Evolutionary conservation across 2,888 invertebrate species (phyloP).

Genomic region (Eupeodes luniger): DNA sequence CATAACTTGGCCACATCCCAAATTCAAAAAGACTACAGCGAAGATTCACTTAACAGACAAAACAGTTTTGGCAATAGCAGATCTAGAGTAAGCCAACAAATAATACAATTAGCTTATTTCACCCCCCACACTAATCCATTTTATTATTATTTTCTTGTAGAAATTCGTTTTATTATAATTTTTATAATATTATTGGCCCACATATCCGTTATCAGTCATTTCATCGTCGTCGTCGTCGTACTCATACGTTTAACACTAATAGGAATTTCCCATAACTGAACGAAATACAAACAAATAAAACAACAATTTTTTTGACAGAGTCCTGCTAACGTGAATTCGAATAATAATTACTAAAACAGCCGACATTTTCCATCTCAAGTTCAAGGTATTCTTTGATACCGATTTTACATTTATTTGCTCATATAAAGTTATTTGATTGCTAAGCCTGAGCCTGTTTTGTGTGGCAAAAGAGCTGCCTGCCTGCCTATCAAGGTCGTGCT

Average conservation of each 20-base stretch:
- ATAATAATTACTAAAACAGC: conserved; percentile 41
- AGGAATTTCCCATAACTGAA: conserved; percentile 60
- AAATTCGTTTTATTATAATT: conserved; percentile 10
- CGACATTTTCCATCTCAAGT: conserved; percentile 59
- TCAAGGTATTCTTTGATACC: conserved; percentile 35
- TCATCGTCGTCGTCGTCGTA: background rate
- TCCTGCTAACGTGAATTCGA: conserved; percentile 37
- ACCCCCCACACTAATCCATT: background rate
- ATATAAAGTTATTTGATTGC: conserved; percentile 43
- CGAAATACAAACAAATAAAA: background rate
- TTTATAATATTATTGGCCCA: background rate
- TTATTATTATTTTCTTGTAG: background rate
- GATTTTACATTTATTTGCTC: conserved; percentile 8
- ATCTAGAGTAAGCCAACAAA: conserved; percentile 81
- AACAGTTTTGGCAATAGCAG: conserved; percentile 83
- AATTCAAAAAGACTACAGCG: conserved; percentile 80
- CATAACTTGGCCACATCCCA: conserved; percentile 81
- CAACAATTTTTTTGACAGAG: background rate
- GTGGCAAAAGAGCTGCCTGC: conserved; percentile 39
- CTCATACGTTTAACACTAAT: conserved; percentile 41
- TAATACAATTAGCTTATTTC: background rate
- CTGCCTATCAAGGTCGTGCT: conserved; percentile 54
- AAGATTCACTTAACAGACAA: conserved; percentile 82
- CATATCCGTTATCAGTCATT: conserved; percentile 27
- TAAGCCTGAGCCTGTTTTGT: background rate